phyloP scores from a whole-genome alignment of 2,113 vertebrate species.

The Cervus canadensis region DNA sequence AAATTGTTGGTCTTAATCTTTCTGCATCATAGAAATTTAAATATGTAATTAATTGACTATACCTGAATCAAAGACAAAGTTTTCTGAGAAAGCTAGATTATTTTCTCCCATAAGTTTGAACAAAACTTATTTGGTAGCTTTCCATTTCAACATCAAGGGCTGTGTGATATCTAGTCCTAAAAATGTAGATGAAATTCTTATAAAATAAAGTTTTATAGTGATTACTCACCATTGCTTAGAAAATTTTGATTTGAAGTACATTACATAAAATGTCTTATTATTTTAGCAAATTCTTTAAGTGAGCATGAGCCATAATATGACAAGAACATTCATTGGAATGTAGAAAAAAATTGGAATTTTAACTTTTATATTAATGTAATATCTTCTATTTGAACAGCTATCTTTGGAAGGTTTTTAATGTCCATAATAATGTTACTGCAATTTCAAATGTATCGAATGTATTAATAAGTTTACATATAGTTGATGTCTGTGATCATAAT shows the following conservation, averaged over 20 bases:
- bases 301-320: not conserved
- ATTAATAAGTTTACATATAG: not conserved
- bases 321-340: not conserved
- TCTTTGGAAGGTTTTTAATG: not conserved
- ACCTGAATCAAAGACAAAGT: not conserved
- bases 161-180: not conserved
- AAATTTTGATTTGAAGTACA: slow-evolving; percentile 3
- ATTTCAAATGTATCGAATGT: not conserved
- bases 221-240: not conserved
- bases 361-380: not conserved
- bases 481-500: not conserved
- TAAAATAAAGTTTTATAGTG: not conserved
- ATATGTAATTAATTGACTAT: not conserved
- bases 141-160: not conserved
- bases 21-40: not conserved
- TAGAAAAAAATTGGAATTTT: not conserved
- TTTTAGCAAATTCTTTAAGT: not conserved
- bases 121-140: not conserved
- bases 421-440: not conserved
- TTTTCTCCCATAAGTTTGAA: slow-evolving; percentile 8
- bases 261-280: not conserved
- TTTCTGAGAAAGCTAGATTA: not conserved
- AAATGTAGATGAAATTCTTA: not conserved
- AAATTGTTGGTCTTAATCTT: not conserved
- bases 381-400: not conserved